Percentiles rank a stretch among this genome's conserved stretches.
Conservation (phyloP, 2,888 invertebrate genomes). For the Pammene aurita region DNA sequence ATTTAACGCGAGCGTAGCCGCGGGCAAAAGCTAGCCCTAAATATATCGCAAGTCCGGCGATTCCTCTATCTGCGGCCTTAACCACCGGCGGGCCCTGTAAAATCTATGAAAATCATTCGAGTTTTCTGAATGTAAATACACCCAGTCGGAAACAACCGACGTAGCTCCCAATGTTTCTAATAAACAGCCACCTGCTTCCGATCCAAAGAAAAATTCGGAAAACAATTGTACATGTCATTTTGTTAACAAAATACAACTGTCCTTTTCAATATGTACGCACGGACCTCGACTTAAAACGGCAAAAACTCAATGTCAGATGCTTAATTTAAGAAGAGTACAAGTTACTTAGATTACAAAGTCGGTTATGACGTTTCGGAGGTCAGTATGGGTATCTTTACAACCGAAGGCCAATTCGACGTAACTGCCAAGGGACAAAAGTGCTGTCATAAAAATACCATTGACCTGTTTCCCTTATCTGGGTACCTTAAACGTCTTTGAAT, state of each 20-base stretch:
- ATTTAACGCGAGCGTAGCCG: too few species aligned
- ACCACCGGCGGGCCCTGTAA: too few species aligned
- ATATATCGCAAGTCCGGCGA: too few species aligned
- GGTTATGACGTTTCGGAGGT: neutral
- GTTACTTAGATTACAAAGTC: neutral
- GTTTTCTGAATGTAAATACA: too few species aligned
- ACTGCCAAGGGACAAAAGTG: conserved; percentile 38
- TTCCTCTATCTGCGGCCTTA: too few species aligned
- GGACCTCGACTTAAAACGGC: neutral
- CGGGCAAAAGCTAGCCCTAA: too few species aligned
- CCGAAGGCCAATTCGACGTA: conserved; percentile 28
- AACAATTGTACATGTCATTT: neutral
- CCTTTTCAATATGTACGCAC: neutral
- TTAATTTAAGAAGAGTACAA: neutral
- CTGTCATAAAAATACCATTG: conserved; percentile 50
- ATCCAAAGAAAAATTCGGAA: neutral
- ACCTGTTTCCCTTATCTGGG: conserved; percentile 45
- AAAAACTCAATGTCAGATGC: conserved; percentile 6
- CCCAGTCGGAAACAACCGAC: too few species aligned
- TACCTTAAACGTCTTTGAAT: conserved; percentile 24
- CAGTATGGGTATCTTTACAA: conserved; percentile 26
- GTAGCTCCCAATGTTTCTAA: too few species aligned
- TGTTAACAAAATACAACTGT: neutral
- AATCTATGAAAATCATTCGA: too few species aligned
- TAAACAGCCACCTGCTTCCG: too few species aligned